Conservation (phyloP, 2,797 vertebrate species). For the Atherinosoma microstoma region DNA sequence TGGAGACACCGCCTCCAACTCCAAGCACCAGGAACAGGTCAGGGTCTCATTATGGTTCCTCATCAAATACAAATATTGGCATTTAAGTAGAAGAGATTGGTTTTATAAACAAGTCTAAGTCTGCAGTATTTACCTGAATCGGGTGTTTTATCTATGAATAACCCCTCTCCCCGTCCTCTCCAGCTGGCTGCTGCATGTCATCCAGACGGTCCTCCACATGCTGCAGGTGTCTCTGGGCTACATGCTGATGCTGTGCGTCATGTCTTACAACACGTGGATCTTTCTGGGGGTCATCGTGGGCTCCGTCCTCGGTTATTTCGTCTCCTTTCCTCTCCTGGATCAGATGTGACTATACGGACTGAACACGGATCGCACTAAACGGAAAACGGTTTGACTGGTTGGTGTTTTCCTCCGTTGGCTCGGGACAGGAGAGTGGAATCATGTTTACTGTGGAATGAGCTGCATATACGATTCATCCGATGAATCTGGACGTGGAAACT, state of each 20-base stretch:
- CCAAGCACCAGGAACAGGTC: conserved; percentile 61
- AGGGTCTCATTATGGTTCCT: neutral
- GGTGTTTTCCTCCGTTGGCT: neutral
- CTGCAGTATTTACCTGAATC: neutral
- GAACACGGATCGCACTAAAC: neutral
- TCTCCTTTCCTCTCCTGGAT: conserved; percentile 88
- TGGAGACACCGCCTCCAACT: neutral
- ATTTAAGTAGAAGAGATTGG: neutral
- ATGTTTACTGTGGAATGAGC: too few species aligned
- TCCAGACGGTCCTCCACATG: conserved; percentile 87
- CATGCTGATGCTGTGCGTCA: conserved; percentile 94
- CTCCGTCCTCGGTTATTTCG: conserved; percentile 89
- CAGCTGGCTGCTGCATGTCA: conserved; percentile 86
- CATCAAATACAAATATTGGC: too few species aligned
- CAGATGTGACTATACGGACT: conserved; percentile 20
- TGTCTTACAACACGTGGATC: conserved; percentile 97
- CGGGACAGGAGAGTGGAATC: too few species aligned
- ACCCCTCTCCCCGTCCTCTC: neutral
- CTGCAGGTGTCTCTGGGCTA: conserved; percentile 93
- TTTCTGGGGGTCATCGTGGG: conserved; percentile 90
- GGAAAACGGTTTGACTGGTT: neutral
- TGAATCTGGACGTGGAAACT: neutral
- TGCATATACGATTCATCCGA: too few species aligned
- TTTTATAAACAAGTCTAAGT: neutral
- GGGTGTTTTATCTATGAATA: neutral